These are phyloP conservation scores for Microcebus murinus DNA, from an alignment of 2,113 vertebrate genomes.

Conservation along the genomic window DNA sequence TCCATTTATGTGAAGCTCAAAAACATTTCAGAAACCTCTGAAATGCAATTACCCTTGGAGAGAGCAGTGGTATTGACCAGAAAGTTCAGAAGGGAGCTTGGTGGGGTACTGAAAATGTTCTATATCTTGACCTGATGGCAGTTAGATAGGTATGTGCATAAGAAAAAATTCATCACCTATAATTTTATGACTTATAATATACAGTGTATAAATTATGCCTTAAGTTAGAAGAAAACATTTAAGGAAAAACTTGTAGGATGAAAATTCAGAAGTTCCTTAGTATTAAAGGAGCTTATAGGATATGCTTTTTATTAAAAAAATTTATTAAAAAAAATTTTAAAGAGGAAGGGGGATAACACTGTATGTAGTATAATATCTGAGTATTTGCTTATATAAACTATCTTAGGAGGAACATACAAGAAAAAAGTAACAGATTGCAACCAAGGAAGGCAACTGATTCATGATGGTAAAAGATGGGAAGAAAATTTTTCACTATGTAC, in stretches of 20 bases:
- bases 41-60: not conserved
- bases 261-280: not conserved
- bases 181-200: not conserved
- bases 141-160: not conserved
- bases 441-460: conserved; percentile 9
- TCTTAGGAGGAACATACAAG: not conserved
- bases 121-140: not conserved
- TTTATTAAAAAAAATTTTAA: not conserved
- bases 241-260: not conserved
- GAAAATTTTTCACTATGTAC: not conserved
- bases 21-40: not conserved
- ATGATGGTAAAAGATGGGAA: not conserved
- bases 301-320: not conserved
- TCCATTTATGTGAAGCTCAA: not conserved
- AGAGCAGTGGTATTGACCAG: not conserved
- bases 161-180: not conserved
- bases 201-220: not conserved
- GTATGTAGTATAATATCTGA: not conserved
- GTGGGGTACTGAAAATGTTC: not conserved
- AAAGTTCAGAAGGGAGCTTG: not conserved
- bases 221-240: not conserved
- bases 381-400: not conserved
- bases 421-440: not conserved
- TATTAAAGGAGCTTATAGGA: not conserved
- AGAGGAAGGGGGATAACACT: not conserved